Percentiles rank a stretch among this genome's conserved stretches.
These are phyloP conservation scores for Drosophila triauraria DNA, from an alignment of 1,140 invertebrate genomes.

Conservation along the genomic window DNA sequence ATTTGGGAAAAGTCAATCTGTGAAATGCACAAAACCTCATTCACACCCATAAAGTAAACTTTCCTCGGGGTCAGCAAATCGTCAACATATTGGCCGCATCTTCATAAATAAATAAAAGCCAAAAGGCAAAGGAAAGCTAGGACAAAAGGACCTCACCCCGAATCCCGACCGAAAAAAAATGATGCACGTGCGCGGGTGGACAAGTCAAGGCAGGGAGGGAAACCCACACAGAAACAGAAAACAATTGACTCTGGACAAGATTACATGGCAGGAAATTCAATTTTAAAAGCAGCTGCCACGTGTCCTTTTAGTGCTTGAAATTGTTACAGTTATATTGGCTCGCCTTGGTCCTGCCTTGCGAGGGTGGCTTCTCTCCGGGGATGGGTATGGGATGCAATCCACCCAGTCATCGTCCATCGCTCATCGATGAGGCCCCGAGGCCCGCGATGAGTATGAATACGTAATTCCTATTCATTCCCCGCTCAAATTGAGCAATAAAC, in stretches of 20 bases:
- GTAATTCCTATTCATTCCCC: slow-evolving; percentile 62
- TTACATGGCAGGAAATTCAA: slow-evolving; percentile 85
- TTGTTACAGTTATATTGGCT: slow-evolving; percentile 71
- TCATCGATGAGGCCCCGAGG: slow-evolving; percentile 24
- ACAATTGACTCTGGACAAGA: slow-evolving; percentile 84
- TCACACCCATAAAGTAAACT: slow-evolving; percentile 51
- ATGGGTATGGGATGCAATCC: slow-evolving; percentile 10
- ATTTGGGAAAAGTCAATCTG: slow-evolving; percentile 47
- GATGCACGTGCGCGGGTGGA: slow-evolving; percentile 46
- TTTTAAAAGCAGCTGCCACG: slow-evolving; percentile 85
- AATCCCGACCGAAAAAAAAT: slow-evolving; percentile 10
- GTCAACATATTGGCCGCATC: slow-evolving; percentile 78
- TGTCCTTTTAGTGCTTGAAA: slow-evolving; percentile 84
- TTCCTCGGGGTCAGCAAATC: slow-evolving; percentile 64
- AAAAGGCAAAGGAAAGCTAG: slow-evolving; percentile 5
- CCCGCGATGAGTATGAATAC: slow-evolving; percentile 61
- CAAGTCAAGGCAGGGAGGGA: not conserved
- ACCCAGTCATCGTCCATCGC: slow-evolving; percentile 47
- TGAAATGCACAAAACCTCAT: slow-evolving; percentile 42
- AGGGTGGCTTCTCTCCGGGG: slow-evolving; percentile 26
- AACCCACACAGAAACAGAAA: slow-evolving; percentile 49
- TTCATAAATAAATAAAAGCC: slow-evolving; percentile 73
- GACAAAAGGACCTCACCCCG: slow-evolving; percentile 20
- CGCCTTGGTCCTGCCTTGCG: slow-evolving; percentile 21
- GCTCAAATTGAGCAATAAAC: slow-evolving; percentile 77